Evolutionary conservation across 2,113 vertebrate species (phyloP).

Genomic region (Microtus montanus): DNA sequence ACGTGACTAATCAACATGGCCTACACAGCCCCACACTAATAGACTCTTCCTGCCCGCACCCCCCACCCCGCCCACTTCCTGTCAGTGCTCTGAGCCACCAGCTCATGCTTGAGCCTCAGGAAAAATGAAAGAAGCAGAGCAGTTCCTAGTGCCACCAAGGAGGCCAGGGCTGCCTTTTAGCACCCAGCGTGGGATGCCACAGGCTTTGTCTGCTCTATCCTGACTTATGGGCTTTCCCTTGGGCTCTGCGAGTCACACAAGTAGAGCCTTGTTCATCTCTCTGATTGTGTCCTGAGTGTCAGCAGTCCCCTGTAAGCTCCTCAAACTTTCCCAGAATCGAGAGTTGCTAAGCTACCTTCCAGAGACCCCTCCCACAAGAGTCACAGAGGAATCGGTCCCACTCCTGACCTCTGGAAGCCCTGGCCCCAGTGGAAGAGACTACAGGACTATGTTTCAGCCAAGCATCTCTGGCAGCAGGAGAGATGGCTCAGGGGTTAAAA

Average conservation of each 20-base stretch:
- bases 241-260: not conserved
- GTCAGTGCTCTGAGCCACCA: not conserved
- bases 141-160: not conserved
- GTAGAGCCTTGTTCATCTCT: not conserved
- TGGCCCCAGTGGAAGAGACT: not conserved
- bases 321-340: not conserved
- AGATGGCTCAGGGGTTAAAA: not conserved
- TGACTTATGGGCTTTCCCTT: not conserved
- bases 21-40: fast-evolving
- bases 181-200: not conserved
- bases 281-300: not conserved
- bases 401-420: not conserved
- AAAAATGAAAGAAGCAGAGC: not conserved
- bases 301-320: not conserved
- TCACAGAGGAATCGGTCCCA: not conserved
- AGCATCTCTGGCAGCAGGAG: not conserved
- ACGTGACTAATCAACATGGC: not conserved
- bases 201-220: not conserved
- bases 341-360: not conserved
- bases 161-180: not conserved
- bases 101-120: fast-evolving
- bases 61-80: not conserved
- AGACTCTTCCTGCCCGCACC: not conserved
- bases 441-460: not conserved
- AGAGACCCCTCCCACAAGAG: not conserved